Conservation (phyloP, 1,140 invertebrate species). For the Sogatella furcifera region DNA sequence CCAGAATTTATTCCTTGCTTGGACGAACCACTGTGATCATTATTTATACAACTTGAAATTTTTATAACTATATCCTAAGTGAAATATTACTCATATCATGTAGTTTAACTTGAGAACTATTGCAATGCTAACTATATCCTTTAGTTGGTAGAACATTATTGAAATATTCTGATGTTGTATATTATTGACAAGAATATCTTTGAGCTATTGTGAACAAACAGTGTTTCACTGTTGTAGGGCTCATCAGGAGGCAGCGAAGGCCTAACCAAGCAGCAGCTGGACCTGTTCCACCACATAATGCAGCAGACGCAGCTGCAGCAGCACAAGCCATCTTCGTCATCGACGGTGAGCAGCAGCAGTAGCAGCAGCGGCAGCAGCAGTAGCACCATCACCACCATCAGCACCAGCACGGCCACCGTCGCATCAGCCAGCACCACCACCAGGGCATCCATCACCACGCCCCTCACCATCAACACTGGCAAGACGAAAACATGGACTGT, state of each 20-base stretch:
- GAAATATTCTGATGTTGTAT: too few relatives aligned
- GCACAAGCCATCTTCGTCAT: slow-evolving; percentile 23
- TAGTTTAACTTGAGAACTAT: too few relatives aligned
- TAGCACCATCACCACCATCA: slow-evolving; percentile 4
- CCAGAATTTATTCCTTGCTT: too few relatives aligned
- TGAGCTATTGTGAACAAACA: too few relatives aligned
- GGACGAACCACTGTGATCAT: too few relatives aligned
- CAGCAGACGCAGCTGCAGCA: slow-evolving; percentile 47
- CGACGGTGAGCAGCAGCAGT: slow-evolving; percentile 15
- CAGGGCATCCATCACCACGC: slow-evolving; percentile 7
- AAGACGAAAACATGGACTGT: slow-evolving; percentile 24
- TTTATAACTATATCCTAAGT: too few relatives aligned
- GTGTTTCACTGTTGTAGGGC: not conserved
- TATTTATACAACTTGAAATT: too few relatives aligned
- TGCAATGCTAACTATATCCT: too few relatives aligned
- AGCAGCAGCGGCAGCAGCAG: slow-evolving; percentile 9
- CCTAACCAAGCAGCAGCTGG: slow-evolving; percentile 57
- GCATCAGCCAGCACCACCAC: slow-evolving; percentile 10
- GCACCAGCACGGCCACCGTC: slow-evolving; percentile 12
- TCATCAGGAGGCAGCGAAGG: slow-evolving; percentile 44
- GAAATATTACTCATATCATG: too few relatives aligned
- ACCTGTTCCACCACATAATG: slow-evolving; percentile 68
- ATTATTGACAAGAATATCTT: too few relatives aligned
- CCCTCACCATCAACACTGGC: slow-evolving; percentile 6
- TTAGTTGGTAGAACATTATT: too few relatives aligned